These are phyloP conservation scores for Naja naja DNA, from an alignment of 2,113 vertebrate genomes.

Conservation along the genomic window DNA sequence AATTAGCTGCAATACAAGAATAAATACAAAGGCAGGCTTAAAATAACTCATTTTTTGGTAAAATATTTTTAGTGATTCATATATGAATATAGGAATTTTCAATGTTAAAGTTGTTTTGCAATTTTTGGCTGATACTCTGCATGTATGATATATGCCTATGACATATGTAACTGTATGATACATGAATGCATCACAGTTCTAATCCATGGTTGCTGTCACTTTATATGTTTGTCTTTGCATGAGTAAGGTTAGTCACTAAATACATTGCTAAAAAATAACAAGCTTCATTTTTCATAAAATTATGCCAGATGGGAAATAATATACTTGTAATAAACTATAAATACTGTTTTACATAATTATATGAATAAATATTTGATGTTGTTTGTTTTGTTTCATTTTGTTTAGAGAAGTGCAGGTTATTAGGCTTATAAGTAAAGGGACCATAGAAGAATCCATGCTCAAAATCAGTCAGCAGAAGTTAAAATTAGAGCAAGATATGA, in stretches of 20 bases:
- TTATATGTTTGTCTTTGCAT: neutral
- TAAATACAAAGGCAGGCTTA: neutral
- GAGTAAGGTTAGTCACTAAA: neutral
- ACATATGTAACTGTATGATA: neutral
- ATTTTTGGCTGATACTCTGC: neutral
- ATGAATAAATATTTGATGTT: neutral
- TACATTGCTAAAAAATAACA: neutral
- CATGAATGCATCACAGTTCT: neutral
- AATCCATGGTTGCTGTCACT: neutral
- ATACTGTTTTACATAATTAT: neutral
- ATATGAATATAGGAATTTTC: neutral
- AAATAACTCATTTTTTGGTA: neutral
- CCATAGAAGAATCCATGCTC: slow-evolving; percentile 91
- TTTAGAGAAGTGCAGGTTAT: slow-evolving; percentile 89
- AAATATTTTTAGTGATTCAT: neutral
- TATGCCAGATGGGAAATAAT: neutral
- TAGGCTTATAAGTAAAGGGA: slow-evolving; percentile 88
- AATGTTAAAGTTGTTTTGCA: neutral
- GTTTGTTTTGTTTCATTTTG: slow-evolving; percentile 19
- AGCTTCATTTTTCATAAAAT: neutral
- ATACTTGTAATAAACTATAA: neutral
- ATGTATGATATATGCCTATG: neutral
- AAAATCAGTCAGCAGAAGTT: slow-evolving; percentile 90
- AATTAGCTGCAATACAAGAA: neutral
- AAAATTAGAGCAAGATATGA: slow-evolving; percentile 95